These are phyloP conservation scores for Delphinapterus leucas DNA, from an alignment of 2,113 vertebrate species.

Conservation along the genomic window DNA sequence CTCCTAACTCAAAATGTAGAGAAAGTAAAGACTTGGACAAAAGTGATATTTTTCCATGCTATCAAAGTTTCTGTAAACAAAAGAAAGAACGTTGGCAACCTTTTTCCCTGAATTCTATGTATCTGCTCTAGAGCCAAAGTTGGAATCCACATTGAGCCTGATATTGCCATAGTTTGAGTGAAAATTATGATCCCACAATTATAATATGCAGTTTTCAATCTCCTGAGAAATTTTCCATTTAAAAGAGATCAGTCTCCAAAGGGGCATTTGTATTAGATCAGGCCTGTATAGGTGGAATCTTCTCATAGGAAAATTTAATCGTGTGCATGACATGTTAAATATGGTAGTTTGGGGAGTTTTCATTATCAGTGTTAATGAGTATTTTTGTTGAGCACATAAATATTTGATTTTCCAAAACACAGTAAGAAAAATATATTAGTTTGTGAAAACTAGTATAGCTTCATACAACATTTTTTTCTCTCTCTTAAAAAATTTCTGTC, in stretches of 20 bases:
- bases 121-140: neutral
- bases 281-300: neutral
- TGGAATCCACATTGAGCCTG: neutral
- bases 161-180: neutral
- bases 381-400: neutral
- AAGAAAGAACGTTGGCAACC: neutral
- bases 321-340: neutral
- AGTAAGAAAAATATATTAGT: neutral
- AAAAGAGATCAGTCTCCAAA: neutral
- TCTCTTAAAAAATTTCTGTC: neutral
- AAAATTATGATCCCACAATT: neutral
- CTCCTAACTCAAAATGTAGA: neutral
- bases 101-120: neutral
- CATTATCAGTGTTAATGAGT: neutral
- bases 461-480: neutral
- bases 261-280: neutral
- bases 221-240: neutral
- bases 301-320: neutral
- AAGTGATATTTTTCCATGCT: neutral
- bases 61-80: conserved; percentile 8
- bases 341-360: neutral
- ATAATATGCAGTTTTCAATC: neutral
- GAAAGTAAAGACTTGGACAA: neutral
- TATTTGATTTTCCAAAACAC: neutral
- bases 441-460: neutral